Evolutionary conservation across 2,797 vertebrate species (phyloP), one percentile per base, ranked within the genome.

Genomic region (Sebastes vulpes): DNA sequence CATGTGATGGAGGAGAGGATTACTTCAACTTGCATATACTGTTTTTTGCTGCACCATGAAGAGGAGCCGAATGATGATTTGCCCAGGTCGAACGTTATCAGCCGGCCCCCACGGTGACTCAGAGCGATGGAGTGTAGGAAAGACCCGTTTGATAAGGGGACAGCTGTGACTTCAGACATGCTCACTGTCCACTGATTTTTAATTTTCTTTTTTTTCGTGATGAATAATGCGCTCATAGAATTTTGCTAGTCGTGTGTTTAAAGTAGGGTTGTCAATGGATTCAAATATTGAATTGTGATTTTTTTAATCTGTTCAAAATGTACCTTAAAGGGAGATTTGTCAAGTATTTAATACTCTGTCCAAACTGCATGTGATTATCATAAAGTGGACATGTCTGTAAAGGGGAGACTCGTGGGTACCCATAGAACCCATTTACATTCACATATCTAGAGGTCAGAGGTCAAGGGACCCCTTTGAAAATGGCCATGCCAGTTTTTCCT

Each of bases 1-100:
- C 92, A 96, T 91, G 89, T 91, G 89, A 92, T 84, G 82, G 80
- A 83, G 79, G 86, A 92, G 75, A 85, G 79, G 68, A 89, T 92
- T 90, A 88, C 71, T 84, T 80, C 52, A 83, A 80, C 77, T 87
- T 86, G 54, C 72, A 59, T 80, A 81, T 69, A 75, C 57, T 81
- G 72, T 77, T 84, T 84, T 56, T 87, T 70, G 75, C 79, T 89
- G 75, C 77, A 81, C 69, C 67, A 73, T 88, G 79, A 77, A 80
- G 81, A 83, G 26, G 75, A 86, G 85, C 77, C 72, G 80, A 77
- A 66, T 75, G 69, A 74, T 77, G 72, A 38, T 38, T 38, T 89
- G 78, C 75, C 65, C 52, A 50, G 66, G 63, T 60, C 79, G 31
- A 38, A 65, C 69, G 56, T 87, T 86, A 91, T 92, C 90, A 75